Conservation (phyloP, 2,113 vertebrate genomes). For the Neofelis nebulosa region DNA sequence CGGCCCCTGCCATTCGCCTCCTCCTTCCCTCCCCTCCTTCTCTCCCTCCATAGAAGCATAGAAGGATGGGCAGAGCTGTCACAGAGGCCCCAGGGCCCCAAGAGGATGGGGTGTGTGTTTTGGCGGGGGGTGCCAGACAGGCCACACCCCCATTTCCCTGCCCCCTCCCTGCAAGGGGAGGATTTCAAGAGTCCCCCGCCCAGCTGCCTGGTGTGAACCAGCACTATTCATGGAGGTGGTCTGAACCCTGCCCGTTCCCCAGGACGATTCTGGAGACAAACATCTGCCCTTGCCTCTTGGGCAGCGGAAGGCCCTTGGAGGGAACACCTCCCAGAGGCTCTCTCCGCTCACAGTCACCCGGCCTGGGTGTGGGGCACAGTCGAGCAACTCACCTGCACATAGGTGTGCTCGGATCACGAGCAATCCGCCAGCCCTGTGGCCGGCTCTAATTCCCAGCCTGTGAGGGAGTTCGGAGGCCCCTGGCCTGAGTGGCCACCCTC, state of each 20-base stretch:
- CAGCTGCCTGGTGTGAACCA: neutral
- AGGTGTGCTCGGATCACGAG: neutral
- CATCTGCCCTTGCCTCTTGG: neutral
- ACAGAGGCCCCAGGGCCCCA: neutral
- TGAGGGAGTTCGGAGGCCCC: neutral
- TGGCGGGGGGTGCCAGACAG: neutral
- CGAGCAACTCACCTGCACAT: neutral
- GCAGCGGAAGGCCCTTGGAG: neutral
- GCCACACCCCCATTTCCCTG: no score
- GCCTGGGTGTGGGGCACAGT: neutral
- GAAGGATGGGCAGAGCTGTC: no score
- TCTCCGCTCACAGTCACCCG: neutral
- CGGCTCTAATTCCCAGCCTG: no score
- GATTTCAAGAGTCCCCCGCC: neutral
- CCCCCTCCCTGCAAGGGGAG: no score
- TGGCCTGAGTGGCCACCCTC: fast-evolving
- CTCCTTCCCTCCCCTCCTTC: neutral
- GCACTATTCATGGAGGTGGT: neutral
- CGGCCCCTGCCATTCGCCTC: neutral
- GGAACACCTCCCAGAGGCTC: neutral
- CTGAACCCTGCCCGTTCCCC: neutral
- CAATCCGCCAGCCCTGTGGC: fast-evolving
- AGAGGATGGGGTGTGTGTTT: neutral
- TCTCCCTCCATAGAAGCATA: neutral
- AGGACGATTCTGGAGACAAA: neutral